A percentile compares a stretch with the other conserved stretches of the same genome.
phyloP scores from a whole-genome alignment of 2,113 vertebrate species.

The Ardeotis arabs region DNA sequence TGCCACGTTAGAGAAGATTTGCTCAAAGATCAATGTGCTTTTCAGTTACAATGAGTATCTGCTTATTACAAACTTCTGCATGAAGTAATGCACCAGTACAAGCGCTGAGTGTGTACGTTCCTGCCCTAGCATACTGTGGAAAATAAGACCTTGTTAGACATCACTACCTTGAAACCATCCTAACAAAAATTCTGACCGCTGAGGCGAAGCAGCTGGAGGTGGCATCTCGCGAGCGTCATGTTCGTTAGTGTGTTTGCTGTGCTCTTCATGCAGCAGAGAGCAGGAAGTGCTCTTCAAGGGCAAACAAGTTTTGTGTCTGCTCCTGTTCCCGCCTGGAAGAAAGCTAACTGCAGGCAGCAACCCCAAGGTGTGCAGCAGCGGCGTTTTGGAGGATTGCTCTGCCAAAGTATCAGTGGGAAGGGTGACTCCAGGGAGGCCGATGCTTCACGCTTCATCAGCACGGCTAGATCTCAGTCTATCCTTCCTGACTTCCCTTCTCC shows the following conservation, averaged over 20 bases:
- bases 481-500: not conserved
- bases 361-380: not conserved
- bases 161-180: not conserved
- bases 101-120: rapidly evolving
- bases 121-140: not conserved
- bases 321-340: not conserved
- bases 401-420: not conserved
- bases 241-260: not conserved
- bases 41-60: not conserved
- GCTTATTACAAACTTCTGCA: not conserved
- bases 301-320: not conserved
- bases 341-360: not conserved
- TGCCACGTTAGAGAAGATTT: not conserved
- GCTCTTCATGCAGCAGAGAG: not conserved
- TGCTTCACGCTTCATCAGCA: not conserved
- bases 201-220: not conserved
- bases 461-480: not conserved
- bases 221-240: rapidly evolving
- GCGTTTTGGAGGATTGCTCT: not conserved
- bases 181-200: not conserved
- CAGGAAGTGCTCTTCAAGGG: not conserved
- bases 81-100: not conserved
- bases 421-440: not conserved
- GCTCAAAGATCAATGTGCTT: not conserved
- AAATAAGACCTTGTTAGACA: not conserved